Evolutionary conservation across 2,797 vertebrate species (phyloP).

Genomic region (Psittacula echo): DNA sequence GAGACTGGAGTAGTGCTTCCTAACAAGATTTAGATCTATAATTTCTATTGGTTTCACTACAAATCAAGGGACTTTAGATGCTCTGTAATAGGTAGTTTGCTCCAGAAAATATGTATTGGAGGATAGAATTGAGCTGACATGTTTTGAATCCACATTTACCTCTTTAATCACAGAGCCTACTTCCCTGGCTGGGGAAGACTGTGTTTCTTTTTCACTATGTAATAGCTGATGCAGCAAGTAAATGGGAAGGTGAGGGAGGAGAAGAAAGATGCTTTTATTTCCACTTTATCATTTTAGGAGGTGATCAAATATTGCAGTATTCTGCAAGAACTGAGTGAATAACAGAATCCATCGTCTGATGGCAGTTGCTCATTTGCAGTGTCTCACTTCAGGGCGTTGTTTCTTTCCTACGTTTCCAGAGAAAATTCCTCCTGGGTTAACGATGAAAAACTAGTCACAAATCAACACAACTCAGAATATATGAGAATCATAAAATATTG

Average conservation of each 20-base stretch:
- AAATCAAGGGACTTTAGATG: neutral
- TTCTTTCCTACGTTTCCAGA: conserved; percentile 14
- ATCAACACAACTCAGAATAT: conserved; percentile 43
- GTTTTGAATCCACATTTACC: neutral
- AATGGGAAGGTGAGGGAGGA: neutral
- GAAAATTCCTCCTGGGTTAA: conserved; percentile 22
- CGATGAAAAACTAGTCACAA: conserved; percentile 52
- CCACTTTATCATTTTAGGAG: neutral
- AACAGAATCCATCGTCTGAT: neutral
- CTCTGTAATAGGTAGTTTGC: neutral
- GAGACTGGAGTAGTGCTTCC: neutral
- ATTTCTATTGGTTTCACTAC: neutral
- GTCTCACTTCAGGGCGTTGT: conserved; percentile 28
- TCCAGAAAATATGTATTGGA: neutral
- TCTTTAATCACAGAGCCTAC: neutral
- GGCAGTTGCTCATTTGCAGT: conserved; percentile 17
- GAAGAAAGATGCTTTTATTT: neutral
- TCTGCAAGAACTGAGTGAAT: neutral
- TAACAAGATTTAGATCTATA: conserved; percentile 22
- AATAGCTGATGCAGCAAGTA: neutral
- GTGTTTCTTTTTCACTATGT: neutral
- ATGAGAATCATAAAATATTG: conserved; percentile 52
- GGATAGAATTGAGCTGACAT: neutral
- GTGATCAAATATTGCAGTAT: neutral
- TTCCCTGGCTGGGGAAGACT: neutral